These are phyloP conservation scores for Pionites leucogaster DNA, from an alignment of 2,113 vertebrate species.

Conservation along the genomic window DNA sequence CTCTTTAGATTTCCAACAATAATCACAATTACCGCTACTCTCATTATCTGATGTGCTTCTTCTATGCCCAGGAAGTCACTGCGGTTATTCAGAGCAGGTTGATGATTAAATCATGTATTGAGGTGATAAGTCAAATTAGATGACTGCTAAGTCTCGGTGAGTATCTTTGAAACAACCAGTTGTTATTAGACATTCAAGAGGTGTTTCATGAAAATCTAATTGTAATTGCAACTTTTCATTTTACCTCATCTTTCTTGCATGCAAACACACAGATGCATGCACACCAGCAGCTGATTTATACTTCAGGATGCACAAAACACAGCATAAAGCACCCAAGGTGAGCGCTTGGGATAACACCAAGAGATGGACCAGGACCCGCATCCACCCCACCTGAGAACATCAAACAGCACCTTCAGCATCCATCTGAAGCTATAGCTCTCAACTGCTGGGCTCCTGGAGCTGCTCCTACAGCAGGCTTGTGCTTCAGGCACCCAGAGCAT, in stretches of 20 bases:
- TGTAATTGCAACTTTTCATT: slow-evolving; percentile 44
- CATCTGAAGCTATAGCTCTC: neutral
- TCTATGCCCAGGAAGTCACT: slow-evolving; percentile 43
- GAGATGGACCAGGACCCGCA: accelerated
- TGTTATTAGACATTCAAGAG: slow-evolving; percentile 52
- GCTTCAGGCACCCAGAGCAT: neutral
- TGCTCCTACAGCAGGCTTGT: neutral
- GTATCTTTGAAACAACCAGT: slow-evolving; percentile 38
- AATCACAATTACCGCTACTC: slow-evolving; percentile 37
- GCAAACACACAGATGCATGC: neutral
- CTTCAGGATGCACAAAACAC: neutral
- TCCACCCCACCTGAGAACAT: neutral
- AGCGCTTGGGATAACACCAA: neutral
- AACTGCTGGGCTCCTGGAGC: neutral
- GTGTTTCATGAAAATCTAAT: slow-evolving; percentile 31
- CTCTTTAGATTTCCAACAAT: slow-evolving; percentile 31
- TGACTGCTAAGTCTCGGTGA: slow-evolving; percentile 7
- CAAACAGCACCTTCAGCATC: neutral
- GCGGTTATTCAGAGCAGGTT: slow-evolving; percentile 42
- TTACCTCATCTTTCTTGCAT: neutral
- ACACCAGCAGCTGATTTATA: neutral
- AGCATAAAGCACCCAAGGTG: neutral
- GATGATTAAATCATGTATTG: slow-evolving; percentile 52
- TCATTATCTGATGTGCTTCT: slow-evolving; percentile 42
- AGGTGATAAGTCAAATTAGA: slow-evolving; percentile 52